Conservation (phyloP, 2,888 invertebrate genomes). For the Ophion costatus region DNA sequence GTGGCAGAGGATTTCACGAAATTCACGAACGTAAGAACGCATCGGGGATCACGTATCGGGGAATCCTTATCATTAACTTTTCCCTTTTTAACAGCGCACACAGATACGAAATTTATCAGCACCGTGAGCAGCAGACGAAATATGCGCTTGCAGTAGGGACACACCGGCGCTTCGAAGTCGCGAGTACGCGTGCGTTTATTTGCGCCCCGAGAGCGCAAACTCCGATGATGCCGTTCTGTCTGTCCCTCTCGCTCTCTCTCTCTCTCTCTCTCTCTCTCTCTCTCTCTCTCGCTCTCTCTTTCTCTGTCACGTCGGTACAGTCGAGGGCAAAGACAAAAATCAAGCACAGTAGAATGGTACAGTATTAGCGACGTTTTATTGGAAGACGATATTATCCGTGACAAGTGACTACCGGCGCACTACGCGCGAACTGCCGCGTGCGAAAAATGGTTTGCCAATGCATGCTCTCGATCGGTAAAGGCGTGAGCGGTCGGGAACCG, state of each 20-base stretch:
- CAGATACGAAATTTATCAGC: conserved; percentile 64
- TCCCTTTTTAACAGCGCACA: background rate
- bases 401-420: background rate
- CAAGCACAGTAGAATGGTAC: background rate
- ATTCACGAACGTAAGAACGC: background rate
- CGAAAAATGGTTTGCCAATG: background rate
- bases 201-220: conserved; percentile 29
- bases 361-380: background rate
- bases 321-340: background rate
- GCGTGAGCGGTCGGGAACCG: background rate
- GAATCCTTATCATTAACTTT: background rate
- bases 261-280: background rate
- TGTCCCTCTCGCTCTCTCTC: background rate
- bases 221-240: background rate
- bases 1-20: background rate
- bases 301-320: background rate
- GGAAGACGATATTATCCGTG: background rate
- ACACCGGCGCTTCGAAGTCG: conserved; percentile 64
- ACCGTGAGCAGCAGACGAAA: conserved; percentile 71
- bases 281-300: background rate
- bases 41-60: background rate
- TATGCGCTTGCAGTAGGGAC: conserved; percentile 68
- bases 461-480: background rate
- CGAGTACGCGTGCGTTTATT: conserved; percentile 69
- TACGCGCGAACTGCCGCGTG: background rate